These are phyloP conservation scores for Sthenelais limicola DNA, from an alignment of 2,888 invertebrate genomes.

Conservation along the genomic window DNA sequence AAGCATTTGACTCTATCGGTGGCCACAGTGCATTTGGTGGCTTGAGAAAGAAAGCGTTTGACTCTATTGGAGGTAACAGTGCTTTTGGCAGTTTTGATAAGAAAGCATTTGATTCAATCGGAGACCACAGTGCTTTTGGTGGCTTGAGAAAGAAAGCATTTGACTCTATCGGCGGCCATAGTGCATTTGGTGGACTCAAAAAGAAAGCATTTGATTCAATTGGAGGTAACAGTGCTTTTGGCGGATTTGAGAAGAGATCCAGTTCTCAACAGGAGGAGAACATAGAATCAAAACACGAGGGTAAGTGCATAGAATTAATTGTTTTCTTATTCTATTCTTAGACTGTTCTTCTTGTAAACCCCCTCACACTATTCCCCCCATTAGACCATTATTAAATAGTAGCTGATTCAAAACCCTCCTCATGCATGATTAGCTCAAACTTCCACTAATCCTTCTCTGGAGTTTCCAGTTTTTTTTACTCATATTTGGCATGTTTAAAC, in stretches of 20 bases:
- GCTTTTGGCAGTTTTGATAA: slow-evolving; percentile 19
- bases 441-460: too few relatives aligned
- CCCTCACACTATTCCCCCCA: too few relatives aligned
- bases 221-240: slow-evolving; percentile 16
- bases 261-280: too few relatives aligned
- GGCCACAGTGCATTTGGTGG: slow-evolving; percentile 30
- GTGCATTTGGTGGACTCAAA: slow-evolving; percentile 7
- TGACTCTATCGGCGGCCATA: slow-evolving; percentile 18
- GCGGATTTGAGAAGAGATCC: slow-evolving; percentile 38
- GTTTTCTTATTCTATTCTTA: too few relatives aligned
- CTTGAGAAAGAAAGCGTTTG: slow-evolving; percentile 15
- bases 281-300: too few relatives aligned
- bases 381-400: too few relatives aligned
- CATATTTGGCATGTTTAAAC: too few relatives aligned
- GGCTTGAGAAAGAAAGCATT: slow-evolving; percentile 25
- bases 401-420: too few relatives aligned
- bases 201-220: slow-evolving; percentile 34
- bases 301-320: too few relatives aligned
- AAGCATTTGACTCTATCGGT: slow-evolving; percentile 31
- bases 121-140: slow-evolving; percentile 1
- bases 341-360: too few relatives aligned
- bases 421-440: too few relatives aligned
- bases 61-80: slow-evolving; percentile 9
- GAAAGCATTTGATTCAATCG: slow-evolving; percentile 9
- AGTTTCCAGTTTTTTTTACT: too few relatives aligned